A percentile compares a stretch with the other conserved stretches of the same genome.
phyloP scores from a whole-genome alignment of 2,797 vertebrate species.

The Coregonus suidteri region DNA sequence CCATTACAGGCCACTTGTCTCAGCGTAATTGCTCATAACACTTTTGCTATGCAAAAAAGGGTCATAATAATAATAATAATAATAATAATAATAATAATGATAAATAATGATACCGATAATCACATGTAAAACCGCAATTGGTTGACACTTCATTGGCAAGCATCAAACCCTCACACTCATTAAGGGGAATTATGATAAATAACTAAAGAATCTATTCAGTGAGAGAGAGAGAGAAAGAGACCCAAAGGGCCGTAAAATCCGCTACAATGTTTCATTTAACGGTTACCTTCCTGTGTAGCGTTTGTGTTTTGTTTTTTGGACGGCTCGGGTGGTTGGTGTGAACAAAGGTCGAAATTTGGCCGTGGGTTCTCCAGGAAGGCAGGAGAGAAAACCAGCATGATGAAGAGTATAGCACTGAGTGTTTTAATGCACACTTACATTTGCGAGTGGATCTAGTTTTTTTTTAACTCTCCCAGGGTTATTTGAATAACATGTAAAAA shows the following conservation, averaged over 20 bases:
- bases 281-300: constrained; percentile 31
- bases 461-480: constrained; percentile 46
- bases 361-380: constrained; percentile 16
- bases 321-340: constrained; percentile 39
- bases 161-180: constrained; percentile 44
- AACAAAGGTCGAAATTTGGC: constrained; percentile 47
- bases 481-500: constrained; percentile 64
- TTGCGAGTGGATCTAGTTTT: constrained; percentile 49
- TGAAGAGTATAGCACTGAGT: constrained; percentile 40
- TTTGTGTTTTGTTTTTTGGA: constrained; percentile 40
- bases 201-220: constrained; percentile 25
- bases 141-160: constrained; percentile 60
- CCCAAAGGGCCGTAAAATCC: constrained; percentile 21
- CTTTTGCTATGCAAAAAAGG: constrained; percentile 59
- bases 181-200: constrained; percentile 38
- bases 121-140: constrained; percentile 51
- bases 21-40: constrained; percentile 62
- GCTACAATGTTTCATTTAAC: constrained; percentile 35
- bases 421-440: constrained; percentile 57
- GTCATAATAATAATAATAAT: constrained; percentile 52
- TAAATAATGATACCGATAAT: constrained; percentile 61
- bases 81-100: constrained; percentile 48
- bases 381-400: constrained; percentile 46
- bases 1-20: constrained; percentile 51
- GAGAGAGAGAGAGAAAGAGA: constrained; percentile 13